Evolutionary conservation across 2,888 invertebrate genomes (phyloP).

Genomic region (Clivina fossor): DNA sequence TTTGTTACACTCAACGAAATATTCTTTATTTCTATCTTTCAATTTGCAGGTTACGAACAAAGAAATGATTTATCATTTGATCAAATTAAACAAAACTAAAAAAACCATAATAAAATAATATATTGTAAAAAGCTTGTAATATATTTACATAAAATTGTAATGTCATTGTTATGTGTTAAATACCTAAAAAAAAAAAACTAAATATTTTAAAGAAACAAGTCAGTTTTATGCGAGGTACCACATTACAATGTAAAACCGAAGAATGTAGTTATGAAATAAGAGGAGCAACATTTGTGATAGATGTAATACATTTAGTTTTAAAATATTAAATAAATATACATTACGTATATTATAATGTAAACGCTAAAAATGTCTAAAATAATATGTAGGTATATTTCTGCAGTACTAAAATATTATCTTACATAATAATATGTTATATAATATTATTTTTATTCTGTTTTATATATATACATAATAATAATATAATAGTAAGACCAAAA

Average conservation of each 20-base stretch:
- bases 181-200: no score
- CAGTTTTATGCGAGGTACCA: no score
- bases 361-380: slow-evolving; percentile 13
- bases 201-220: slow-evolving; percentile 5
- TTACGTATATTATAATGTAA: not conserved
- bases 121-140: slow-evolving; percentile 33
- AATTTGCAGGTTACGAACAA: no score
- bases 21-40: no score
- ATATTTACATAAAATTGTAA: no score
- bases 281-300: slow-evolving; percentile 31
- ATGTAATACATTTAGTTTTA: slow-evolving; percentile 15
- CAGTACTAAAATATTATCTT: slow-evolving; percentile 21
- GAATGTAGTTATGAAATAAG: slow-evolving; percentile 12
- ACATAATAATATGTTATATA: no score
- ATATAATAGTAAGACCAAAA: slow-evolving; percentile 28
- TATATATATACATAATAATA: no score
- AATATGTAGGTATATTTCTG: slow-evolving; percentile 17
- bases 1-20: no score
- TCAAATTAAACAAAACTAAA: not conserved
- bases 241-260: no score
- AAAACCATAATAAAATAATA: slow-evolving; percentile 15
- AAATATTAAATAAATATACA: not conserved
- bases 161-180: slow-evolving; percentile 27
- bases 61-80: not conserved
- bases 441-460: no score